These are phyloP conservation scores for Myioborus melanocephalus DNA, from an alignment of 2,797 vertebrate genomes.

Conservation along the genomic window DNA sequence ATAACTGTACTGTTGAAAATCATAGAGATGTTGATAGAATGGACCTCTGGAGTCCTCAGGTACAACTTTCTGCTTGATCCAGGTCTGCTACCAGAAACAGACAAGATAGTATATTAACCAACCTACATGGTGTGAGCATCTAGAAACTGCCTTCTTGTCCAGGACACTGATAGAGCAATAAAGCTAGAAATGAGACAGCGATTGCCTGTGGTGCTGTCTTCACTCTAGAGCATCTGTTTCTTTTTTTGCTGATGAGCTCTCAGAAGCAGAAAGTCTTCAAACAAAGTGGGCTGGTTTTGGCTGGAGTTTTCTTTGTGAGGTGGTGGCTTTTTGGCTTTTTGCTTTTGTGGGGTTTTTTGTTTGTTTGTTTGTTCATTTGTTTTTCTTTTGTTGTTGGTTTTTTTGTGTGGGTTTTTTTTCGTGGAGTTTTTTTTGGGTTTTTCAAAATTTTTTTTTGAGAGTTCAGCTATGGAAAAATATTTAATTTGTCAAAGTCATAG, in stretches of 20 bases:
- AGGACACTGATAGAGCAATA: accelerated
- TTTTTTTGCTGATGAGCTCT: background rate
- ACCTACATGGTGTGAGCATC: background rate
- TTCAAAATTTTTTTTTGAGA: background rate
- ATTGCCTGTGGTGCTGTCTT: background rate
- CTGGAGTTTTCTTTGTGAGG: background rate
- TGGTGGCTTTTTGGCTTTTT: background rate
- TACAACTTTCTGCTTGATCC: background rate
- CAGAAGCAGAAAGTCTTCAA: background rate
- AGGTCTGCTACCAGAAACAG: background rate
- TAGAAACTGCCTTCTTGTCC: background rate
- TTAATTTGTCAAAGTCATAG: constrained; percentile 63
- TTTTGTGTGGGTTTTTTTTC: background rate
- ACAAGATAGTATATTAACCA: background rate
- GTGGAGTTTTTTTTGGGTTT: background rate
- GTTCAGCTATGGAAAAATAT: constrained; percentile 11
- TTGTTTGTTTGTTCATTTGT: background rate
- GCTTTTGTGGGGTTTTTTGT: background rate
- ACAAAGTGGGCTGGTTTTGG: background rate
- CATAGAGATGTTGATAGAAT: background rate
- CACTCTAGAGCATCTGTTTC: background rate
- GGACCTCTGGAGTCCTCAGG: background rate
- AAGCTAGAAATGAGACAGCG: background rate
- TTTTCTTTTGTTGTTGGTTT: background rate
- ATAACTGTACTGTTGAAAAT: background rate